Conservation (phyloP, 2,113 vertebrate species). For the Cottus gobio region DNA sequence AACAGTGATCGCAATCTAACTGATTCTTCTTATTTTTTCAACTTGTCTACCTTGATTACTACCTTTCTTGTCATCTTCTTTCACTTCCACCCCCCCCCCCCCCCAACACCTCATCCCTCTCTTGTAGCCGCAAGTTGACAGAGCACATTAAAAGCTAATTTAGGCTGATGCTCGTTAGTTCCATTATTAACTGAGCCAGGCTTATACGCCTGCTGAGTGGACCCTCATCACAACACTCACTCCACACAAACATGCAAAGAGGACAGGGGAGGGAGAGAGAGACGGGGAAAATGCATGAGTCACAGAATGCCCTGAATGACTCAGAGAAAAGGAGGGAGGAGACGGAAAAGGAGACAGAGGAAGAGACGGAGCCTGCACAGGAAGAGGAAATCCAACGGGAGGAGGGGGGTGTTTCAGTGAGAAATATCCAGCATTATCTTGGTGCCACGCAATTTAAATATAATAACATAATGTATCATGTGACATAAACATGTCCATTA, state of each 20-base stretch:
- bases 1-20: not conserved
- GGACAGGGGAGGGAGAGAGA: not conserved
- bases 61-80: conserved; percentile 10
- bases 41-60: conserved; percentile 1
- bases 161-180: conserved; percentile 66
- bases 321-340: conserved; percentile 4
- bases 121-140: conserved; percentile 64
- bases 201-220: conserved; percentile 59
- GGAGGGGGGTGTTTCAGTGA: not conserved
- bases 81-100: not conserved
- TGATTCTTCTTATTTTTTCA: not conserved
- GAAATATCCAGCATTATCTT: not conserved
- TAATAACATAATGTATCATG: not conserved
- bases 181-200: conserved; percentile 72
- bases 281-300: conserved; percentile 16
- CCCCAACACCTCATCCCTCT: conserved; percentile 24
- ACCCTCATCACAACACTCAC: conserved; percentile 51
- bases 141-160: conserved; percentile 80
- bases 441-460: not conserved
- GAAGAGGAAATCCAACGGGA: not conserved
- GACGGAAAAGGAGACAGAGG: not conserved
- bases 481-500: not conserved
- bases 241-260: conserved; percentile 42
- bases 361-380: not conserved
- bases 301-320: conserved; percentile 20